These are phyloP conservation scores for Holotrichia oblita DNA, from an alignment of 1,140 invertebrate genomes.

Conservation along the genomic window DNA sequence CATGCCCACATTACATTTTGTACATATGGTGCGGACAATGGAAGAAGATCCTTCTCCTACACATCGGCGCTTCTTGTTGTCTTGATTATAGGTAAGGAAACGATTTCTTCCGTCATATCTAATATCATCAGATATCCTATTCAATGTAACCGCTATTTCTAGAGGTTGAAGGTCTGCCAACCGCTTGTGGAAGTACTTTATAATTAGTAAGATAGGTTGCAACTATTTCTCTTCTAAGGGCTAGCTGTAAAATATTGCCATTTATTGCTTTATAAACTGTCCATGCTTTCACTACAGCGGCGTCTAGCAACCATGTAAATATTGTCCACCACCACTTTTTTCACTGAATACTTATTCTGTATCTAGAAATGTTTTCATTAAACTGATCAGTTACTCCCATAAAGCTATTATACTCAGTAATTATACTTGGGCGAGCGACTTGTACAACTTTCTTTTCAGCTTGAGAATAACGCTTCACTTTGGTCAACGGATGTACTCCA, in stretches of 20 bases:
- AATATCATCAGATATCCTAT: slow-evolving; percentile 35
- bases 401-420: slow-evolving; percentile 25
- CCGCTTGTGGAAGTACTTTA: slow-evolving; percentile 21
- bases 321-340: slow-evolving; percentile 56
- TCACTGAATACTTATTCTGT: slow-evolving; percentile 47
- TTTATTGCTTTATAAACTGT: slow-evolving; percentile 49
- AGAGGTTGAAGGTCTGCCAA: slow-evolving; percentile 38
- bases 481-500: slow-evolving; percentile 40
- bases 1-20: too few relatives aligned
- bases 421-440: slow-evolving; percentile 26
- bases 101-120: slow-evolving; percentile 34
- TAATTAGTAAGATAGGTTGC: not conserved
- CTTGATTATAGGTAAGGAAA: not conserved
- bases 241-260: slow-evolving; percentile 30
- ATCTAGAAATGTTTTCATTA: slow-evolving; percentile 50
- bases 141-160: slow-evolving; percentile 8
- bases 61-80: slow-evolving; percentile 37
- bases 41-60: slow-evolving; percentile 15
- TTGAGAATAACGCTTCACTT: slow-evolving; percentile 37
- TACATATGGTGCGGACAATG: not conserved
- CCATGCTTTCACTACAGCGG: slow-evolving; percentile 44
- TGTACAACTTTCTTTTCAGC: slow-evolving; percentile 27
- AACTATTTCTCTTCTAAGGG: slow-evolving; percentile 41
- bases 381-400: slow-evolving; percentile 55
- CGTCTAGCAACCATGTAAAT: slow-evolving; percentile 55